Conservation (phyloP, 2,888 invertebrate genomes). For the Spisula solida region DNA sequence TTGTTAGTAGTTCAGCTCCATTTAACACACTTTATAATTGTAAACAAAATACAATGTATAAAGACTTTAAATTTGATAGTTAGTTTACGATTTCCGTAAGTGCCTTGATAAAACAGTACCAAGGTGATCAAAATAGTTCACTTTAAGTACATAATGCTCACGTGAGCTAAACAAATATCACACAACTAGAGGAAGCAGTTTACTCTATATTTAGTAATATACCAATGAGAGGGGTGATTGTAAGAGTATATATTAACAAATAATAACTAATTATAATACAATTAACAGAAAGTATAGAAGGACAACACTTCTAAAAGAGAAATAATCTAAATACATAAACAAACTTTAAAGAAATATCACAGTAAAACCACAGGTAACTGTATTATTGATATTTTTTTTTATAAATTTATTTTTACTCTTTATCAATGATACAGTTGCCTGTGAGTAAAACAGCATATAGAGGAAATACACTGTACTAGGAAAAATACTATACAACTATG, state of each 20-base stretch:
- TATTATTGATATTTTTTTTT: no score
- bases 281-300: constrained; percentile 41
- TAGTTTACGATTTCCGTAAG: no score
- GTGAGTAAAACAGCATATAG: neutral
- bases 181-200: constrained; percentile 18
- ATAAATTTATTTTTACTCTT: no score
- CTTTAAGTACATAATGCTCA: no score
- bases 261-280: constrained; percentile 37
- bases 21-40: no score
- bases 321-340: neutral
- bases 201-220: constrained; percentile 57
- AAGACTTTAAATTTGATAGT: no score
- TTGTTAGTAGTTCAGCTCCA: no score
- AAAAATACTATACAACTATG: neutral
- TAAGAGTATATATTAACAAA: constrained; percentile 42
- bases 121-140: no score
- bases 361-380: no score
- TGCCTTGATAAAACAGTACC: no score
- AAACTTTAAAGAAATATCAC: constrained; percentile 20
- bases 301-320: constrained; percentile 21
- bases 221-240: constrained; percentile 32
- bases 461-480: neutral
- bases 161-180: neutral
- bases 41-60: no score
- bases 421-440: no score